phyloP scores from a whole-genome alignment of 2,888 invertebrate genomes.

The Plagodis dolabraria region DNA sequence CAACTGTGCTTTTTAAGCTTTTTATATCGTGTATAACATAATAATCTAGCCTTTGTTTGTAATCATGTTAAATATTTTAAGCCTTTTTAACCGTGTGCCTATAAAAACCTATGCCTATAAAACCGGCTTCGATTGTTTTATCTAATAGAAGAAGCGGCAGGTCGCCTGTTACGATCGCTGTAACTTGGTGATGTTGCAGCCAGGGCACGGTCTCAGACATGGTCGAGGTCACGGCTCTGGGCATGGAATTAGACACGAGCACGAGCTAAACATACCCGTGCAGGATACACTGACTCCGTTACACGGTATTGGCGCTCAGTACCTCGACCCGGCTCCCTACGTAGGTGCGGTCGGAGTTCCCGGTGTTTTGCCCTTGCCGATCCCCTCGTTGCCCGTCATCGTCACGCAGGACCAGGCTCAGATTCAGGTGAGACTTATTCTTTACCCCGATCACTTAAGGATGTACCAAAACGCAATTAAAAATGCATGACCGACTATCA shows the following conservation, averaged over 20 bases:
- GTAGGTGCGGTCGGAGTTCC: constrained; percentile 54
- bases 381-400: constrained; percentile 61
- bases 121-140: neutral
- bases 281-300: constrained; percentile 63
- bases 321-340: constrained; percentile 66
- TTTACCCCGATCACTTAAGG: no score
- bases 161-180: constrained; percentile 1
- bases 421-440: neutral
- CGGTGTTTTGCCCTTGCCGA: constrained; percentile 51
- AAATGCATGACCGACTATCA: no score
- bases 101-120: no score
- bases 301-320: constrained; percentile 69
- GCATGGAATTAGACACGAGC: no score
- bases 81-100: no score
- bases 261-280: constrained; percentile 27
- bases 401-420: constrained; percentile 58
- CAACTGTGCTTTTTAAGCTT: no score
- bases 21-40: no score
- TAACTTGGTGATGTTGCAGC: constrained; percentile 28
- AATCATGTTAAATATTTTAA: no score
- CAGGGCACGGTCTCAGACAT: constrained; percentile 24
- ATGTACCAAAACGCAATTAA: no score
- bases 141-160: constrained; percentile 2
- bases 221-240: no score
- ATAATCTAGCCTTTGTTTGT: no score